phyloP scores from a whole-genome alignment of 1,140 invertebrate species.

The Musca vetustissima region DNA sequence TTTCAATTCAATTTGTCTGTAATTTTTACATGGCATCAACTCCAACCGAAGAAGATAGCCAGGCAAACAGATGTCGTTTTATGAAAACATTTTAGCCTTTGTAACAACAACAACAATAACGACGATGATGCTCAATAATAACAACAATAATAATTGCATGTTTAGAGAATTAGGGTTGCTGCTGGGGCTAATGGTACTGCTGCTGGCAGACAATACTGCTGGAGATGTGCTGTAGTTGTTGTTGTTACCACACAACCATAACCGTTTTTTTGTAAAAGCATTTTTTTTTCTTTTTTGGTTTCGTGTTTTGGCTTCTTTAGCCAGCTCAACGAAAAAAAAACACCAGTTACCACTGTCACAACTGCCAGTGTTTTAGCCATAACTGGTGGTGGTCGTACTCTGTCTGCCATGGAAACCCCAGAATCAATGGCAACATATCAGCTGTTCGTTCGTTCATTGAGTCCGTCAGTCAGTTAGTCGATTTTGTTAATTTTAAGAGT shows the following conservation, averaged over 20 bases:
- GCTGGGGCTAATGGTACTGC: neutral
- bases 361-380: neutral
- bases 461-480: too few species aligned
- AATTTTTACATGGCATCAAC: neutral
- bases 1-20: slow-evolving; percentile 1
- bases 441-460: slow-evolving; percentile 1
- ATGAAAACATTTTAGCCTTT: too few species aligned
- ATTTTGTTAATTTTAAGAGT: neutral
- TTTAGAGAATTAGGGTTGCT: slow-evolving; percentile 20
- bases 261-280: slow-evolving; percentile 1
- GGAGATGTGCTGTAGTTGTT: too few species aligned
- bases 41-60: neutral
- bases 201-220: neutral
- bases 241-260: slow-evolving; percentile 23
- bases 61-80: slow-evolving; percentile 21
- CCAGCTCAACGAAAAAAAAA: neutral
- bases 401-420: neutral
- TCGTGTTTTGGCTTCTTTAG: neutral
- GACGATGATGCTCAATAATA: slow-evolving; percentile 21
- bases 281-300: slow-evolving; percentile 8
- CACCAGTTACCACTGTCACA: slow-evolving; percentile 1
- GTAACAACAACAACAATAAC: slow-evolving; percentile 14
- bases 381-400: neutral
- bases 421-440: slow-evolving; percentile 8
- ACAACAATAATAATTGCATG: slow-evolving; percentile 19